Conservation (phyloP, 1,140 invertebrate genomes). For the Lasioglossum albipes region DNA sequence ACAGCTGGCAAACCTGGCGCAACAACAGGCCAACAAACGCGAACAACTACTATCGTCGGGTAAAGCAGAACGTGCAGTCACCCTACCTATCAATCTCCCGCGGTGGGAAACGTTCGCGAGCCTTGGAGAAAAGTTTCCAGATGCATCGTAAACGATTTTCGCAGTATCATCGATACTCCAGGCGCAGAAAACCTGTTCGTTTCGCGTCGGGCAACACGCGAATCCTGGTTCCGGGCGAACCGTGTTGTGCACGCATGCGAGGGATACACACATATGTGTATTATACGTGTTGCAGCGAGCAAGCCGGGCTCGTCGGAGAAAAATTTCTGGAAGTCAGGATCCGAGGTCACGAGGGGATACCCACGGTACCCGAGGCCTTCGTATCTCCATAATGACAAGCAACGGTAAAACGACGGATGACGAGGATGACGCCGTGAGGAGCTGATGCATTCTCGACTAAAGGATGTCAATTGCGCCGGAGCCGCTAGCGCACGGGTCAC, state of each 20-base stretch:
- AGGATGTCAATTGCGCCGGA: constrained; percentile 66
- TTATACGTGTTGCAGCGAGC: not conserved
- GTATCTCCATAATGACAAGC: constrained; percentile 46
- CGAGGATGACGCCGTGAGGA: constrained; percentile 38
- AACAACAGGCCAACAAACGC: not conserved
- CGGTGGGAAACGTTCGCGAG: not conserved
- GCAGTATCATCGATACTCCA: not conserved
- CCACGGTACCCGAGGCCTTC: constrained; percentile 20
- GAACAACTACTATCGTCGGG: not conserved
- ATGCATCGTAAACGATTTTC: constrained; percentile 11
- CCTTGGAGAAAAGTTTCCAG: constrained; percentile 1
- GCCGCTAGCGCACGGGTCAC: constrained; percentile 16
- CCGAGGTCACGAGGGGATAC: constrained; percentile 33
- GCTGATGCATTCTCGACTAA: constrained; percentile 48
- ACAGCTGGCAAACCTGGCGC: not conserved
- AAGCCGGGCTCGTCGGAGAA: not conserved
- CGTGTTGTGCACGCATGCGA: not conserved
- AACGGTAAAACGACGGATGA: constrained; percentile 58
- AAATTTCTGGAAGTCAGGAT: constrained; percentile 3
- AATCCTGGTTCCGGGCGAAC: constrained; percentile 4
- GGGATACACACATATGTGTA: not conserved
- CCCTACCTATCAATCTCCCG: not conserved
- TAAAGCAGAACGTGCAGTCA: not conserved
- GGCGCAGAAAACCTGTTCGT: constrained; percentile 6
- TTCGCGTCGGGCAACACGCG: not conserved